Evolutionary conservation across 1,140 invertebrate genomes (phyloP), one percentile per base, ranked within the genome.

Genomic region (Orchesella cincta): DNA sequence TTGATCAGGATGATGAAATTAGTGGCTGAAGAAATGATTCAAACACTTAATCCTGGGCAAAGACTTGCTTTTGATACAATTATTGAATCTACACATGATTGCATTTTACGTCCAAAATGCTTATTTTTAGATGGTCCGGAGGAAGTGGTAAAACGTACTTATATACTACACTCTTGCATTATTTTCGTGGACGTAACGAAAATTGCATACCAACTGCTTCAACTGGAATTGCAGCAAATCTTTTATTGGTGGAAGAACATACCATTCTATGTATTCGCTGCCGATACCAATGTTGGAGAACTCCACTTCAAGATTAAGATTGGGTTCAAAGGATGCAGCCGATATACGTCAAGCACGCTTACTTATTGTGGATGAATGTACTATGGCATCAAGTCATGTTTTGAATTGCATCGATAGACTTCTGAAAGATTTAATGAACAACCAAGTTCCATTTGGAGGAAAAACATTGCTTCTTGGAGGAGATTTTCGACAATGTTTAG

Each of bases 401-500:
- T 71, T 86, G 14, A 79, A 85, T 75, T 81, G 83, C 62, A 76
- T 85, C n/a, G 81, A 86, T 76, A 28, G 82, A 70, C 81, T 83
- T 52, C 78, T 86, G 62, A 64, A 82, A 80, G 82, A 86, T 81
- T 67, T 85, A 70, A 80, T 51, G 33, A 51, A 77, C 36, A 77
- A 57, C 33, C 2, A 52, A 12, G 34, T 71, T 26, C 83, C 79
- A 73, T 85, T 80, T 64, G 79, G 78, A 20, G 71, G 72, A 2
- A 80, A 76, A 70, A 46, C 74, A 8, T 18, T 80, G 1, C 18
- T 79, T 16, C 12, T 79, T 29, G 79, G 79, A 0, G 87, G 87
- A 64, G 85, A 89, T 83, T 89, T 88, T 81, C 75, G 86, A 70
- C 86, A 89, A 83, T 88, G 83, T 31, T 78, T 88, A 29, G 86